Base-by-base conservation (phyloP, 1,140 invertebrate genomes). In the Odontomachus brunneus region DNA sequence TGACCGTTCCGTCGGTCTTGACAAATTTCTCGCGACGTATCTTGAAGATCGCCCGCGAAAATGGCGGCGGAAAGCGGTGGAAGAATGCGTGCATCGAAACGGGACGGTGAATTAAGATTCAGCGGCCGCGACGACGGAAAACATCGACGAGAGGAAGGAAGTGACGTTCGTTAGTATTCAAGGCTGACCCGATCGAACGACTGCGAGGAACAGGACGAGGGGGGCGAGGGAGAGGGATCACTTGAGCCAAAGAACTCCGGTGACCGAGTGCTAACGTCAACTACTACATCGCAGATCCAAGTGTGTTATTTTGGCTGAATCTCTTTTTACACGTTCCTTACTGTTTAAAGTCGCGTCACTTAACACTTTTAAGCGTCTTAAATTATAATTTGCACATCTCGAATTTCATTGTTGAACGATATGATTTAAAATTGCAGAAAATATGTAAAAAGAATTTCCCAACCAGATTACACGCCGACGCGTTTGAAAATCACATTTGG, bases 91-190 rank as follows among this genome's bases (percentile, higher is more conserved):
- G 83, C 86, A 85, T 62, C 66, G 78, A 69, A 88, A 88, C 49
- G 78, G 84, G 83, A 71, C 86, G 78, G 69, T 57, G 76, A 88
- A 92, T 92, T 92, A 85, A 91, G 89, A 91, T 92, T 92, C 90
- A 92, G 82, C 29, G 81, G 83, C 78, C 84, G 38, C 83, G 85
- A 86, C 89, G 90, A 88, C 91, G 89, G 91, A 91, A 90, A 91
- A 89, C 87, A 89, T 88, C 85, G 90, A 90, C 89, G 84, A 84
- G 90, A 92, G 92, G 92, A 93, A 93, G 92, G 92, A 93, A 93
- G 91, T 93, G 87, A 72, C 83, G 84, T 67, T 89, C 71, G 90
- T 93, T 92, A 84, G 89, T 92, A 93, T 93, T 90, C 92, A 90
- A 91, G 88, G 83, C 81, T 83, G 76, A 22, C 53, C 9, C 78